phyloP scores from a whole-genome alignment of 2,113 vertebrate species.

The Tenrec ecaudatus region DNA sequence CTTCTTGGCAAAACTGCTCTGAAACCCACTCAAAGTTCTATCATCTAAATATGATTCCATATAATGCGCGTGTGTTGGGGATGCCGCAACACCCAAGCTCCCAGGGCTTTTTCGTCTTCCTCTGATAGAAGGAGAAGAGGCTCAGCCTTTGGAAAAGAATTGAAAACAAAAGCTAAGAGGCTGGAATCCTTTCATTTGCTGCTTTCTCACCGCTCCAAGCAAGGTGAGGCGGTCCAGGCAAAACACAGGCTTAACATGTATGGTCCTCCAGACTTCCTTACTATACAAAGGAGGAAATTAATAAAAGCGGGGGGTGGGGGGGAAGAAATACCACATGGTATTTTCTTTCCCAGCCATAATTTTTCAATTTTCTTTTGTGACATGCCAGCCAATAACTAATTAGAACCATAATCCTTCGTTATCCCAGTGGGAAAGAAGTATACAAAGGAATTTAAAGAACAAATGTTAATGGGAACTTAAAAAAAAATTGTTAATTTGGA shows the following conservation, averaged over 20 bases:
- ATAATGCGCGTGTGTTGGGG: conserved; percentile 79
- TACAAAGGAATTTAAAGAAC: conserved; percentile 67
- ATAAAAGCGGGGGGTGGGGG: conserved; percentile 47
- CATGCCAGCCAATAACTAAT: conserved; percentile 85
- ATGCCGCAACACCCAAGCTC: conserved; percentile 81
- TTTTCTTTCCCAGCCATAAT: conserved; percentile 79
- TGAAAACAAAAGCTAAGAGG: conserved; percentile 60
- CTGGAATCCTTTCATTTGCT: conserved; percentile 77
- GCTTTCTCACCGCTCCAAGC: conserved; percentile 70
- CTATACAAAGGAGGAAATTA: conserved; percentile 74
- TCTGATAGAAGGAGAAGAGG: conserved; percentile 82
- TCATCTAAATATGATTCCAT: conserved; percentile 85
- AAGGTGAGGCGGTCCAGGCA: conserved; percentile 60
- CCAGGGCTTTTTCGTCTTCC: conserved; percentile 75
- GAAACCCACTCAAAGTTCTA: conserved; percentile 83
- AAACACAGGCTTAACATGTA: conserved; percentile 65
- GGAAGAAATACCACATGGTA: conserved; percentile 73
- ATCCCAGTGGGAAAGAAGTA: conserved; percentile 75
- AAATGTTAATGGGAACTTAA: conserved; percentile 77
- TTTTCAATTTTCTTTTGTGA: conserved; percentile 81
- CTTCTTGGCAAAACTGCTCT: conserved; percentile 83
- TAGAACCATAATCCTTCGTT: conserved; percentile 82
- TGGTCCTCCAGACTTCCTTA: conserved; percentile 66
- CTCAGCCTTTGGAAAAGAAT: conserved; percentile 74
- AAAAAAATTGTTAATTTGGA: conserved; percentile 70